phyloP scores from a whole-genome alignment of 2,113 vertebrate genomes.

The Ornithorhynchus anatinus region DNA sequence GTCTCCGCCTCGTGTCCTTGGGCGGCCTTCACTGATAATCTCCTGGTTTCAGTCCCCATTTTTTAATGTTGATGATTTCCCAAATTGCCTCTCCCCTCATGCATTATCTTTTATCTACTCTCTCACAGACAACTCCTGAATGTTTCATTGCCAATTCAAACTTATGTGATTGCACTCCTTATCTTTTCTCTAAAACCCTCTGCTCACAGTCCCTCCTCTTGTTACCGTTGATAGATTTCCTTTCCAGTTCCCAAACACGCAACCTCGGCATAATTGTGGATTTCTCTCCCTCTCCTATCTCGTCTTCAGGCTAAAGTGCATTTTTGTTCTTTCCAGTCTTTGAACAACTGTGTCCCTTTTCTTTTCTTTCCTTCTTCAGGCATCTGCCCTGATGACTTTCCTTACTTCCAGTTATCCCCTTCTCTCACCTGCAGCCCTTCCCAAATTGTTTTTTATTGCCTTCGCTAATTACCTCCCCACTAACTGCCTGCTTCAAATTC shows the following conservation, averaged over 20 bases:
- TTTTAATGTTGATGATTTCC: neutral
- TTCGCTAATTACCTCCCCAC: too few relatives aligned
- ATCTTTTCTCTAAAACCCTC: neutral
- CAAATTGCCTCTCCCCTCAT: neutral
- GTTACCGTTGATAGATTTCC: neutral
- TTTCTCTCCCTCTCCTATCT: neutral
- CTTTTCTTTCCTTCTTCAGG: neutral
- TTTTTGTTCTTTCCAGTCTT: neutral
- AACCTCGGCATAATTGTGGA: neutral
- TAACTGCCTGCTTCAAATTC: too few relatives aligned
- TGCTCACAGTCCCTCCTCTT: neutral
- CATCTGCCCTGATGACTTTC: neutral
- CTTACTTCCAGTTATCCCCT: too few relatives aligned
- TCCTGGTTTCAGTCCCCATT: neutral
- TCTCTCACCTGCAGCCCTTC: too few relatives aligned
- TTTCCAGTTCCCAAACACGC: neutral
- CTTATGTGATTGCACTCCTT: neutral
- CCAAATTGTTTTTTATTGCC: too few relatives aligned
- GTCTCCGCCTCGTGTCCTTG: neutral
- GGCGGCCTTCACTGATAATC: neutral
- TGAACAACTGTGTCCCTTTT: neutral
- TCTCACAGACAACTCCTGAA: neutral
- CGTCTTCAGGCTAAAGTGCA: neutral
- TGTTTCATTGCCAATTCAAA: neutral
- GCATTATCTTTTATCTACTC: neutral